phyloP scores from a whole-genome alignment of 2,113 vertebrate genomes.

The Machaerirhynchus nigripectus region DNA sequence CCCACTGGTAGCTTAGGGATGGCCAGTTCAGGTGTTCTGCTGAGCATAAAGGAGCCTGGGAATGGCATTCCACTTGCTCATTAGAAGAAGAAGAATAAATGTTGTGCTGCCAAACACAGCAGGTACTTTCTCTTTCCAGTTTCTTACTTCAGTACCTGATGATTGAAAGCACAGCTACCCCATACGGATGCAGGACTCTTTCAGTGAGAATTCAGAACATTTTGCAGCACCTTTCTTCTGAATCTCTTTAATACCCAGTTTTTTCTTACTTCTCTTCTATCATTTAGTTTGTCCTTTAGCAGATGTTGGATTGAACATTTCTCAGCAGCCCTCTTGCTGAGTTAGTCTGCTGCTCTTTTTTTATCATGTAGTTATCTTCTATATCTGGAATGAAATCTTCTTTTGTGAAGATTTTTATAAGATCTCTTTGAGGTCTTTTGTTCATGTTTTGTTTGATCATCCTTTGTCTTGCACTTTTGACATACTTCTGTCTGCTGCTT shows the following conservation, averaged over 20 bases:
- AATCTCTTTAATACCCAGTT: neutral
- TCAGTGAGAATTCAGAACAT: neutral
- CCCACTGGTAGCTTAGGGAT: neutral
- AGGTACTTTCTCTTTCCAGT: neutral
- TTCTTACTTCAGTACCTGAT: neutral
- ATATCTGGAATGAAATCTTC: neutral
- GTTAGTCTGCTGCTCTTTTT: neutral
- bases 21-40: neutral
- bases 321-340: neutral
- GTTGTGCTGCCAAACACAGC: neutral
- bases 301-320: neutral
- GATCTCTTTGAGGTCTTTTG: neutral
- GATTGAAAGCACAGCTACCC: neutral
- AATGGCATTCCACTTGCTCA: neutral
- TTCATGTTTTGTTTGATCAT: neutral
- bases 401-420: conserved; percentile 8
- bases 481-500: neutral
- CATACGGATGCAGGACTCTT: neutral
- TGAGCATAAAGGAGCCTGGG: neutral
- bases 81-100: neutral
- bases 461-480: neutral
- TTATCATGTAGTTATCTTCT: neutral
- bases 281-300: neutral
- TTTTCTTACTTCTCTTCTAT: neutral
- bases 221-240: neutral